These are phyloP conservation scores for Urechis unicinctus DNA, from an alignment of 2,888 invertebrate species.

Conservation along the genomic window DNA sequence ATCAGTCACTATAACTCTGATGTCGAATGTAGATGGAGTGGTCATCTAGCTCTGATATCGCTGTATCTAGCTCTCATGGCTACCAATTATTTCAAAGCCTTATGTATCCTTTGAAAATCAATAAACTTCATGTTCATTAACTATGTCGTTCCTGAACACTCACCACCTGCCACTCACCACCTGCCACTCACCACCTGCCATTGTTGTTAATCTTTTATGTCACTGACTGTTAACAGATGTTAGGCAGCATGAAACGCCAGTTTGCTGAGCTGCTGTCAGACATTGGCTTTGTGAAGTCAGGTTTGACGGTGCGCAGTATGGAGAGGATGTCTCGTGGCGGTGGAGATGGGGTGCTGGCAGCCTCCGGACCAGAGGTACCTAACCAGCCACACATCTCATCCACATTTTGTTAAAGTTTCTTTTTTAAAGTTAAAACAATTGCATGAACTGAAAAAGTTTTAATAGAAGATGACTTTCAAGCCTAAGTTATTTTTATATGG, in stretches of 20 bases:
- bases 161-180: neutral
- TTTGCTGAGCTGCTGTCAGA: constrained; percentile 67
- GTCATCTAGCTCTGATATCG: neutral
- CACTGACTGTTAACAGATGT: constrained; percentile 35
- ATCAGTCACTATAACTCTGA: too few species aligned
- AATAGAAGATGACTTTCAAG: too few species aligned
- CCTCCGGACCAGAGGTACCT: constrained; percentile 39
- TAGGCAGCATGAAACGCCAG: constrained; percentile 71
- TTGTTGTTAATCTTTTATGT: neutral
- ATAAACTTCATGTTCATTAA: neutral
- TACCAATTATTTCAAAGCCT: neutral
- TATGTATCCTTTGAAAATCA: neutral
- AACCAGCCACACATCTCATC: neutral
- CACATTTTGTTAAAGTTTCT: too few species aligned
- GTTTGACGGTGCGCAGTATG: constrained; percentile 28
- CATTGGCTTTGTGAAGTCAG: constrained; percentile 65
- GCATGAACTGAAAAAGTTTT: neutral
- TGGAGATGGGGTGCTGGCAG: constrained; percentile 34
- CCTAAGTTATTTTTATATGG: constrained; percentile 6
- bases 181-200: neutral
- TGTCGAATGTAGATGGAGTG: too few species aligned
- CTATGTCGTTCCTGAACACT: neutral
- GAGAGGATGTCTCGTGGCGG: constrained; percentile 28
- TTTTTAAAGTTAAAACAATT: too few species aligned
- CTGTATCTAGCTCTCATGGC: neutral